phyloP scores from a whole-genome alignment of 2,888 invertebrate species.

The Nephrotoma appendiculata region DNA sequence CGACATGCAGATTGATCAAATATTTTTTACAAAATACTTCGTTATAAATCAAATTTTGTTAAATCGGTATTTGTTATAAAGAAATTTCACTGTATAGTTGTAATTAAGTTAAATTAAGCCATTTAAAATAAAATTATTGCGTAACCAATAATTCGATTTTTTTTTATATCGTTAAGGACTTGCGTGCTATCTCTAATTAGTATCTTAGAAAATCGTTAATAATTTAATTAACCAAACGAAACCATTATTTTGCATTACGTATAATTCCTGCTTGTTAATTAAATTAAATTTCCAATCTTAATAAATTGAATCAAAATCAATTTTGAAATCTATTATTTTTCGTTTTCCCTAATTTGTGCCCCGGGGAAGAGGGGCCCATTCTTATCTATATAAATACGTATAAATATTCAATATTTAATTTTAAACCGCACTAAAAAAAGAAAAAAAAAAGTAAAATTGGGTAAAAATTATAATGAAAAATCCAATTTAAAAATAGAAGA shows the following conservation, averaged over 20 bases:
- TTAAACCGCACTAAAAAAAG: neutral
- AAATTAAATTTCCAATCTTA: neutral
- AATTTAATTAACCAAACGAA: neutral
- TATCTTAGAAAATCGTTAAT: neutral
- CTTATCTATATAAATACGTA: neutral
- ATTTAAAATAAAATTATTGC: no score
- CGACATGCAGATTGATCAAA: no score
- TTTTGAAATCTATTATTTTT: neutral
- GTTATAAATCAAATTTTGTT: no score
- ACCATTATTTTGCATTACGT: neutral
- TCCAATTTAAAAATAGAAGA: neutral
- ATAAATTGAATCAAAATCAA: neutral
- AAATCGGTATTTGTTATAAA: no score
- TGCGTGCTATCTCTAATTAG: neutral
- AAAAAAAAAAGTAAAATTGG: neutral
- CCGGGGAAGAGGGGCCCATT: neutral
- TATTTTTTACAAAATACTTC: no score
- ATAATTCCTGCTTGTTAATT: neutral
- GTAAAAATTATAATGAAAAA: neutral
- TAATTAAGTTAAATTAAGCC: no score
- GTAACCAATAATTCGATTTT: no score
- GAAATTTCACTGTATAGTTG: no score
- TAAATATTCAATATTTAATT: neutral
- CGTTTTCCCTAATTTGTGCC: neutral
- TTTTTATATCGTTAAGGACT: neutral